A percentile compares a stretch with the other conserved stretches of the same genome.
Conservation (phyloP, 1,140 invertebrate species). For the Hyles euphorbiae region DNA sequence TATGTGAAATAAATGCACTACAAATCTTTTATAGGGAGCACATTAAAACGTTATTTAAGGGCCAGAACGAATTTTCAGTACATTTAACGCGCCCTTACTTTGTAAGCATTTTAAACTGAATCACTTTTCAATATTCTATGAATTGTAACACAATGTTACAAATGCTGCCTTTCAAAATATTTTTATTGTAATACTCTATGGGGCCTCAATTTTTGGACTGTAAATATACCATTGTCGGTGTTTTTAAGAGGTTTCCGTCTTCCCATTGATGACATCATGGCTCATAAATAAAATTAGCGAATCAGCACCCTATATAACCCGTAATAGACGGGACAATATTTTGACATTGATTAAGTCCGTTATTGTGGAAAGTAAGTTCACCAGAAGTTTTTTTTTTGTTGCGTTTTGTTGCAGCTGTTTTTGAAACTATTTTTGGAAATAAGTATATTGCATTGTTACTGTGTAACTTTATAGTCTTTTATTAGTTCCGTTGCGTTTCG, state of each 20-base stretch:
- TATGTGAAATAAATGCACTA: too few species aligned
- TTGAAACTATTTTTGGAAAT: too few species aligned
- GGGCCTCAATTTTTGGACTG: too few species aligned
- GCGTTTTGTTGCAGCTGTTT: neutral
- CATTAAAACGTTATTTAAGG: constrained; percentile 39
- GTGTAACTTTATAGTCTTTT: too few species aligned
- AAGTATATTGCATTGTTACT: too few species aligned
- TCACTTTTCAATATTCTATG: too few species aligned
- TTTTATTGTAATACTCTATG: neutral
- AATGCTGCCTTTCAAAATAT: neutral
- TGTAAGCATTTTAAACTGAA: constrained; percentile 46
- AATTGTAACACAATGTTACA: constrained; percentile 8
- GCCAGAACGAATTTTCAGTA: constrained; percentile 47
- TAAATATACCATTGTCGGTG: too few species aligned
- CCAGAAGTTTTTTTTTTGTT: neutral
- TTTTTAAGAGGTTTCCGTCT: too few species aligned
- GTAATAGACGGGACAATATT: constrained; percentile 56
- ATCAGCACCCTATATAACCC: constrained; percentile 56
- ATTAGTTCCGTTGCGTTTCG: too few species aligned
- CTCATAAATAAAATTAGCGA: constrained; percentile 69
- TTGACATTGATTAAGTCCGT: constrained; percentile 51
- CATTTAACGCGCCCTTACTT: constrained; percentile 52
- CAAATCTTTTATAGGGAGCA: too few species aligned
- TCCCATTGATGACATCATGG: constrained; percentile 29
- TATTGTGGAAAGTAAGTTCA: neutral